These are phyloP conservation scores for Turnix velox DNA, from an alignment of 2,113 vertebrate species.

Conservation along the genomic window DNA sequence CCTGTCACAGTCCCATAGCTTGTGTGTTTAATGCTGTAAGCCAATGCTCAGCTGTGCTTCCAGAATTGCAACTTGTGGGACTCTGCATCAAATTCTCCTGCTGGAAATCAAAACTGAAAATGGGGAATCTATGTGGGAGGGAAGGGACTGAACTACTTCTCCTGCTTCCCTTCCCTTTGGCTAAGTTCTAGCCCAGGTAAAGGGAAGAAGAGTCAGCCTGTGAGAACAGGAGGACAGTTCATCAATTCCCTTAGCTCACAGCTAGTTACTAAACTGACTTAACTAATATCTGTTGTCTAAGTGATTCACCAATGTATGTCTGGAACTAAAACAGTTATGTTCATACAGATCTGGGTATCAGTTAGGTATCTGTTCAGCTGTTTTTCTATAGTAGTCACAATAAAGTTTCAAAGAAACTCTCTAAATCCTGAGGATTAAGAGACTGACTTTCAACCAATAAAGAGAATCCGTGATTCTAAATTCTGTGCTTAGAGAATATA, in stretches of 20 bases:
- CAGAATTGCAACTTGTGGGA: not conserved
- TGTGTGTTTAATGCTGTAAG: not conserved
- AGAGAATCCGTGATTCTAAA: not conserved
- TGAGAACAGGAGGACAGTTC: not conserved
- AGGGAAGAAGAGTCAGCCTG: not conserved
- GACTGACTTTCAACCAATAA: not conserved
- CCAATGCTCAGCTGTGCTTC: not conserved
- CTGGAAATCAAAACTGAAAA: not conserved
- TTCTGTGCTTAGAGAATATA: not conserved
- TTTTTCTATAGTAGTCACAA: not conserved
- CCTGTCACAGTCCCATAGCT: not conserved
- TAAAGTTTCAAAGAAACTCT: not conserved
- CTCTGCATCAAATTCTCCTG: not conserved
- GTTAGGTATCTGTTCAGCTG: not conserved
- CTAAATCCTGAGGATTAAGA: not conserved
- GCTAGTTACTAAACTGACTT: not conserved
- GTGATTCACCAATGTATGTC: not conserved
- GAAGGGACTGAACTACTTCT: not conserved
- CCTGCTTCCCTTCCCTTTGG: not conserved
- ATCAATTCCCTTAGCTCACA: not conserved
- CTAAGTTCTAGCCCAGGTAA: not conserved
- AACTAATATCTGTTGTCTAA: rapidly evolving
- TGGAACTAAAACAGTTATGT: not conserved
- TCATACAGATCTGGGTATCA: rapidly evolving
- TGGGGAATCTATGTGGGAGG: not conserved